Conservation (phyloP, 2,888 invertebrate species). For the Terebella lapidaria region DNA sequence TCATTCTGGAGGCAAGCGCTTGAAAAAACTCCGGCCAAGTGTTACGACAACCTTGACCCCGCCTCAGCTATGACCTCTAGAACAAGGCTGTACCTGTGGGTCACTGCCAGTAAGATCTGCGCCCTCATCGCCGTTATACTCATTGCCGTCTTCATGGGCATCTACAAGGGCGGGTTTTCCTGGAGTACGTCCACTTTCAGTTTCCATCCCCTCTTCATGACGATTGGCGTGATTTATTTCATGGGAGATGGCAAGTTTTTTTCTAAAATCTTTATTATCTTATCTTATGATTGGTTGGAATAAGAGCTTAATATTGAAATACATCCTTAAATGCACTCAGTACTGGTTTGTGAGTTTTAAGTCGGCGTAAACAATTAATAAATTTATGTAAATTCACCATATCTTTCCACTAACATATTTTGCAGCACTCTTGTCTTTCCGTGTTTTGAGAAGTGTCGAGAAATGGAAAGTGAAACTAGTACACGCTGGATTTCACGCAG, state of each 20-base stretch:
- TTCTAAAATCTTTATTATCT: neutral
- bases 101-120: neutral
- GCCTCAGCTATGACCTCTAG: too few species aligned
- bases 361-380: neutral
- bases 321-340: neutral
- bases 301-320: neutral
- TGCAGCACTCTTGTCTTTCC: neutral
- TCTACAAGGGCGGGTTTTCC: neutral
- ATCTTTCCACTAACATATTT: too few species aligned
- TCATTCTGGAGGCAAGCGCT: too few species aligned
- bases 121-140: neutral
- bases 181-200: neutral
- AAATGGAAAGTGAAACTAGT: neutral
- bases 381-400: neutral
- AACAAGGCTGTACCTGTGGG: too few species aligned
- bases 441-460: neutral
- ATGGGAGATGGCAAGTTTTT: neutral
- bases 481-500: neutral
- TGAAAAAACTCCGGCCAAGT: too few species aligned
- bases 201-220: conserved; percentile 2
- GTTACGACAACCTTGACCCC: too few species aligned
- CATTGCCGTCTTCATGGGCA: neutral
- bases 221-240: neutral
- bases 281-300: neutral
- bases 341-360: neutral